These are phyloP conservation scores for Gryllus longicercus DNA, from an alignment of 2,888 invertebrate genomes.

Conservation along the genomic window DNA sequence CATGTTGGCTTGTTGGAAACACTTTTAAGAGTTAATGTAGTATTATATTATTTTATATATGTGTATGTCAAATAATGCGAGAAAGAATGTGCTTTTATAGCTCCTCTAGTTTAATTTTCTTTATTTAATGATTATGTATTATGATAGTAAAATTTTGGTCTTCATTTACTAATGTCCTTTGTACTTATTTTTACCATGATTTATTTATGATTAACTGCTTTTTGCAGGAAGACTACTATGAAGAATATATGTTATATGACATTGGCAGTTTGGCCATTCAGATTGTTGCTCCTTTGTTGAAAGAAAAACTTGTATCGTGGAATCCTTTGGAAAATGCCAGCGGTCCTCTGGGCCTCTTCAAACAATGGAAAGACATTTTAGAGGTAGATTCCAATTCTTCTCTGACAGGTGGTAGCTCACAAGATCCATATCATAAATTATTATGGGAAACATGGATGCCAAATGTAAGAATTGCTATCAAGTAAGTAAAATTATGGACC, in stretches of 20 bases:
- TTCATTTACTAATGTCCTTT: neutral
- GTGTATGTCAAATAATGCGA: too few species aligned
- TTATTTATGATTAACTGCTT: neutral
- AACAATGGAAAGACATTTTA: slow-evolving; percentile 68
- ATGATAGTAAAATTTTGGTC: too few species aligned
- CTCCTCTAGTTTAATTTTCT: too few species aligned
- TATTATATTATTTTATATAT: too few species aligned
- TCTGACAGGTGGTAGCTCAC: slow-evolving; percentile 51
- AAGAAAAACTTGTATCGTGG: slow-evolving; percentile 72
- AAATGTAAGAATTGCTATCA: slow-evolving; percentile 66
- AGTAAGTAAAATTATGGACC: slow-evolving; percentile 53
- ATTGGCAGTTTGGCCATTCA: slow-evolving; percentile 79
- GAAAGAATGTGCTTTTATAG: too few species aligned
- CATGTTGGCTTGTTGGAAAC: too few species aligned
- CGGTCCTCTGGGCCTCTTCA: slow-evolving; percentile 61
- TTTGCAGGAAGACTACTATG: slow-evolving; percentile 59
- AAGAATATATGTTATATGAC: slow-evolving; percentile 81
- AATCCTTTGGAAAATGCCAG: slow-evolving; percentile 68
- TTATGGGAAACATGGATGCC: slow-evolving; percentile 92
- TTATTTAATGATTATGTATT: too few species aligned
- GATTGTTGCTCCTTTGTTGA: slow-evolving; percentile 78
- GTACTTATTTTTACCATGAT: neutral
- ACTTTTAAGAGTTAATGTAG: too few species aligned
- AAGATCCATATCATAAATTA: slow-evolving; percentile 71
- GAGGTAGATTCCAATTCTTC: slow-evolving; percentile 43